Evolutionary conservation across 2,113 vertebrate genomes (phyloP).

Genomic region (Oceanites oceanicus): DNA sequence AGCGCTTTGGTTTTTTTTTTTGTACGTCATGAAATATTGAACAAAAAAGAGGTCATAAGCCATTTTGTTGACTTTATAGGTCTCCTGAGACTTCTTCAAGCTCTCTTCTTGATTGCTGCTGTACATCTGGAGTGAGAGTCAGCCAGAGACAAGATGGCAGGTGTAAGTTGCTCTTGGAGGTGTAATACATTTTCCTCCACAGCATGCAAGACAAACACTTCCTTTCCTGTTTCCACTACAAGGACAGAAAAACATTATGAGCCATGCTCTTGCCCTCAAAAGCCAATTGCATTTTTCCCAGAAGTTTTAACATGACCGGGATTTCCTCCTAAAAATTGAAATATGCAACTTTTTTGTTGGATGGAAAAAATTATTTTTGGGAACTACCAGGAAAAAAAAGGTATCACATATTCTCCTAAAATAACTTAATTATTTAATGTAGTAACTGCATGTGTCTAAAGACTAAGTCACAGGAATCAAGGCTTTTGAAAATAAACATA

Average conservation of each 20-base stretch:
- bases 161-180: conserved; percentile 17
- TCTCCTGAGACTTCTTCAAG: conserved; percentile 21
- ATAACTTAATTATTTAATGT: not conserved
- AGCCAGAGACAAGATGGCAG: conserved; percentile 45
- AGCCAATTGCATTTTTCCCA: not conserved
- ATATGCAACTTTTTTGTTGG: not conserved
- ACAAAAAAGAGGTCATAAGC: conserved; percentile 56
- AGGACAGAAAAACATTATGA: not conserved
- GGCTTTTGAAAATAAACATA: not conserved
- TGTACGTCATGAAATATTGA: conserved; percentile 57
- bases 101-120: conserved; percentile 45
- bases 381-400: not conserved
- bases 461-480: not conserved
- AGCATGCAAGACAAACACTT: not conserved
- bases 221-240: not conserved
- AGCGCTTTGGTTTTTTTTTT: not conserved
- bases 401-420: not conserved
- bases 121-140: conserved; percentile 46
- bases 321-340: not conserved
- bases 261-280: not conserved
- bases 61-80: conserved; percentile 49
- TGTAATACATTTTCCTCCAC: not conserved
- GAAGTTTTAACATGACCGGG: not conserved
- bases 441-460: not conserved
- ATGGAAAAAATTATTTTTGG: not conserved